phyloP scores from a whole-genome alignment of 2,797 vertebrate species.

The Neosilurus mollespiculum region DNA sequence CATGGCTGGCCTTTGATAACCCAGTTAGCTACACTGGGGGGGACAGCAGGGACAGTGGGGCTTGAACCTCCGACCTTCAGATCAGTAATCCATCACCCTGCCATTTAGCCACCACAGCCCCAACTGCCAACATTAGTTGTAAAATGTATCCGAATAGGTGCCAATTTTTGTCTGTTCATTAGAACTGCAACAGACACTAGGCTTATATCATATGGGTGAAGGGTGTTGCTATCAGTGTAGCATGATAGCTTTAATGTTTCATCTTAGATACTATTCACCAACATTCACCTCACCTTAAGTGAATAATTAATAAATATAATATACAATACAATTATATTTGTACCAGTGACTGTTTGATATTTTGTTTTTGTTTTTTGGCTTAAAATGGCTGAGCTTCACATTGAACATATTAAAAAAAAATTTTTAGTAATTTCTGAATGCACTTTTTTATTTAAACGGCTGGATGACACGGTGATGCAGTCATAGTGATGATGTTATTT shows the following conservation, averaged over 20 bases:
- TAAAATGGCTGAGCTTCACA: neutral
- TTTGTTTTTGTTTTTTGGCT: neutral
- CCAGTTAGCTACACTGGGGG: too few species aligned
- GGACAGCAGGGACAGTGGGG: too few species aligned
- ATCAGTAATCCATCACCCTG: too few species aligned
- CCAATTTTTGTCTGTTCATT: neutral
- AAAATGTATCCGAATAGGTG: neutral
- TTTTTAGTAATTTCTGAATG: neutral
- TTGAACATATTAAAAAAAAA: neutral
- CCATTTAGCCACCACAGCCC: too few species aligned
- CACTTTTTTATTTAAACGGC: neutral
- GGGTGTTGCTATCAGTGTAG: neutral
- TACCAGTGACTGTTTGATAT: neutral
- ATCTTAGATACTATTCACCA: too few species aligned
- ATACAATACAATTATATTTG: neutral
- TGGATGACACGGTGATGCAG: too few species aligned
- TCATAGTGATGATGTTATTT: too few species aligned
- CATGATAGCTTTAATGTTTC: too few species aligned
- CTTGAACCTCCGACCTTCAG: too few species aligned
- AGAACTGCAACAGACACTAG: neutral
- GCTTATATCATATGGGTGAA: neutral
- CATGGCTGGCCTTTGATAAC: too few species aligned
- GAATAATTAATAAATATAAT: too few species aligned
- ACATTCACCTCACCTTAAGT: too few species aligned
- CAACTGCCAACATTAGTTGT: neutral